A percentile compares a stretch with the other conserved stretches of the same genome.
phyloP scores from a whole-genome alignment of 2,888 invertebrate genomes.

The Lampropteryx suffumata region DNA sequence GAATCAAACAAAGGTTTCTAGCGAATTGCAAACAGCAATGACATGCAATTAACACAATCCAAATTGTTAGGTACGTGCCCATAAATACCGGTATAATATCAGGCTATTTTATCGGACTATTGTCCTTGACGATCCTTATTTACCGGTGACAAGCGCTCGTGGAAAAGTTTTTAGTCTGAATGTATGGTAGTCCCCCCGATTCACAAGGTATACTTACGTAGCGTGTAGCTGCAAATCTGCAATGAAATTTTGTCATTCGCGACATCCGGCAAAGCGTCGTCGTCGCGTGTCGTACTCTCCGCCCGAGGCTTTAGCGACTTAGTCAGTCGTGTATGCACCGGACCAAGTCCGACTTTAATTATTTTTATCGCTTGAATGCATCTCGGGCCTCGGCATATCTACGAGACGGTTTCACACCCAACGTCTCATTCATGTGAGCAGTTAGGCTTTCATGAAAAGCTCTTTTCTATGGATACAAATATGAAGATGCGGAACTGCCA shows the following conservation, averaged over 20 bases:
- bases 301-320: slow-evolving; percentile 12
- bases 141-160: no score
- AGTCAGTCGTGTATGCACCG: slow-evolving; percentile 35
- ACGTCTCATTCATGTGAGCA: slow-evolving; percentile 47
- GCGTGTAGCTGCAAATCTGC: no score
- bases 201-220: no score
- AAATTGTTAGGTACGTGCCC: no score
- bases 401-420: slow-evolving; percentile 55
- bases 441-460: slow-evolving; percentile 40
- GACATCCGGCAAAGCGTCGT: slow-evolving; percentile 31
- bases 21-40: no score
- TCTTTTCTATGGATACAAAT: not conserved
- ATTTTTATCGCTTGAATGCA: slow-evolving; percentile 67
- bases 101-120: no score
- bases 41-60: no score
- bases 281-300: slow-evolving; percentile 14
- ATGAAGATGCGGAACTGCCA: no score
- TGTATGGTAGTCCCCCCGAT: no score
- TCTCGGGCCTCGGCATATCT: slow-evolving; percentile 56
- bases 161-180: not conserved
- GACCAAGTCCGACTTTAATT: slow-evolving; percentile 64
- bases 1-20: no score
- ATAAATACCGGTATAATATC: no score
- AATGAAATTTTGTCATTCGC: slow-evolving; percentile 37
- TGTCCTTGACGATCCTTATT: no score